Conservation (phyloP, 1,140 invertebrate genomes). For the Drosophila dunni region DNA sequence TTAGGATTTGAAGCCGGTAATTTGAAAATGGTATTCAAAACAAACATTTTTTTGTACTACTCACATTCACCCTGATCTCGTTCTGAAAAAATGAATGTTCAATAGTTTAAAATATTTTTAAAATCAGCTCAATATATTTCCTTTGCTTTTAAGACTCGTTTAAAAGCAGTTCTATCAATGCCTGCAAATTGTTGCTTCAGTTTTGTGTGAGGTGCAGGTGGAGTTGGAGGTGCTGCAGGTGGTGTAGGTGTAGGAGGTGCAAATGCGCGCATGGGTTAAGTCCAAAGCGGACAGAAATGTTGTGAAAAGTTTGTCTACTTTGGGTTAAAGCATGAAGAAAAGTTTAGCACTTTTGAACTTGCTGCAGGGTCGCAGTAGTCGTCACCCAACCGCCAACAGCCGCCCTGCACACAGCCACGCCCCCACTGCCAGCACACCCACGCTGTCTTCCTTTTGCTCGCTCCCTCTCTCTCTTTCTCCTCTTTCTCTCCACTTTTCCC, state of each 20-base stretch:
- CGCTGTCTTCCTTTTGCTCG: not conserved
- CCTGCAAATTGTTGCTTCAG: conserved; percentile 21
- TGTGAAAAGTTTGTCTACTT: conserved; percentile 33
- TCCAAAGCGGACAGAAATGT: conserved; percentile 14
- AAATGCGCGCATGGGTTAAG: not conserved
- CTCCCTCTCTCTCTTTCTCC: conserved; percentile 5
- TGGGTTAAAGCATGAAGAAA: conserved; percentile 48
- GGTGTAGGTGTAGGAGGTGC: not conserved
- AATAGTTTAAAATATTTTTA: not conserved
- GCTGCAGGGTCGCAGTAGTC: conserved; percentile 45
- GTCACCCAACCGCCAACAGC: not conserved
- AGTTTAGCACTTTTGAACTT: conserved; percentile 79
- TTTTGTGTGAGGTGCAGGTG: not conserved
- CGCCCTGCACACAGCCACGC: not conserved
- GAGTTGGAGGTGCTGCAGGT: not conserved
- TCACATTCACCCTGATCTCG: too few relatives aligned
- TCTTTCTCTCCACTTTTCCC: conserved; percentile 23
- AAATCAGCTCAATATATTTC: not conserved
- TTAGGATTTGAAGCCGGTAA: too few relatives aligned
- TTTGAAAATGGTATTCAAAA: too few relatives aligned
- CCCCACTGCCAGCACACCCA: not conserved
- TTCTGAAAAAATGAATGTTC: too few relatives aligned
- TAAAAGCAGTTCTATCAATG: not conserved
- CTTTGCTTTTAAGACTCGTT: not conserved
- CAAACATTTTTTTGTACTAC: too few relatives aligned